Conservation (phyloP, 2,113 vertebrate genomes). For the Pampusana beccarii region DNA sequence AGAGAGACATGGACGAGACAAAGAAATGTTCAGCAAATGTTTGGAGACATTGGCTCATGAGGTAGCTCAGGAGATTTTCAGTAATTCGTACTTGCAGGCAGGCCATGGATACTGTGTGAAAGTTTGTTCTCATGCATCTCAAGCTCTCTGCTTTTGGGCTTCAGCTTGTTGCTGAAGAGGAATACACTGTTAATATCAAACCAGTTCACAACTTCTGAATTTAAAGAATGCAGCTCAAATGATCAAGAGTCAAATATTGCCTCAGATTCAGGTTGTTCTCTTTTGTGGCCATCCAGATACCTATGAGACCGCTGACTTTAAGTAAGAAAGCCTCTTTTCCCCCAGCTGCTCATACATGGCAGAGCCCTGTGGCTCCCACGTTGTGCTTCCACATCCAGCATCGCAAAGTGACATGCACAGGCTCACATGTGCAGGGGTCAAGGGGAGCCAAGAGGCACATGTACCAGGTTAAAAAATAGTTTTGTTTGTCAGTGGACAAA, state of each 20-base stretch:
- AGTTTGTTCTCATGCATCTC: neutral
- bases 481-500: neutral
- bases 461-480: constrained; percentile 20
- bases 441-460: neutral
- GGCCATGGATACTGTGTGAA: neutral
- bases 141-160: neutral
- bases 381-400: neutral
- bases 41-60: neutral
- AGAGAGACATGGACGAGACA: neutral
- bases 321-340: neutral
- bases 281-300: neutral
- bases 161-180: neutral
- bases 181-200: neutral
- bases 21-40: neutral
- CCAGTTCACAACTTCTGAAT: neutral
- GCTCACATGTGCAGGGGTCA: neutral
- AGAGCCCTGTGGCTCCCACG: fast-evolving
- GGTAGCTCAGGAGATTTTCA: neutral
- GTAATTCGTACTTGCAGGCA: neutral
- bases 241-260: neutral
- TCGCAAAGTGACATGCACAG: neutral
- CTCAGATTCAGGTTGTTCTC: neutral
- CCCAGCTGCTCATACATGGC: neutral
- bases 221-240: neutral
- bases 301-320: neutral